These are phyloP conservation scores for Nudaria mundana DNA, from an alignment of 2,888 invertebrate genomes.

Conservation along the genomic window DNA sequence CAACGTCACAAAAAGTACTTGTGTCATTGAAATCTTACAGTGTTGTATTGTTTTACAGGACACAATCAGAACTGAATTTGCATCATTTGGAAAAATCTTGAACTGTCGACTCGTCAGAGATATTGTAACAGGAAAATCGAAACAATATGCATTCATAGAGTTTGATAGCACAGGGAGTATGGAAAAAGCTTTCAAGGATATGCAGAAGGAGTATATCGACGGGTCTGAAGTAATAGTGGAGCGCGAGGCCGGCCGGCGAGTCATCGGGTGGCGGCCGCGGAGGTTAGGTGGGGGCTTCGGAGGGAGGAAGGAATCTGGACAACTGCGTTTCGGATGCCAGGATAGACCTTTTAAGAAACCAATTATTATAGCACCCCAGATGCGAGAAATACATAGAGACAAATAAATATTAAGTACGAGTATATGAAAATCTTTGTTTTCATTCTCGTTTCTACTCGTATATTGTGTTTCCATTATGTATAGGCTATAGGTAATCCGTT, in stretches of 20 bases:
- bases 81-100: slow-evolving; percentile 84
- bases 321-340: slow-evolving; percentile 91
- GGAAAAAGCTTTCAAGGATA: slow-evolving; percentile 81
- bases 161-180: slow-evolving; percentile 83
- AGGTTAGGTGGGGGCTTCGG: slow-evolving; percentile 94
- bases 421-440: too few species aligned
- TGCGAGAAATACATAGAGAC: slow-evolving; percentile 6
- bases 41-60: slow-evolving; percentile 54
- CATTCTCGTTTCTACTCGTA: too few species aligned
- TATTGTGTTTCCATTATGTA: too few species aligned
- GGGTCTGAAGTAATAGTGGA: slow-evolving; percentile 86
- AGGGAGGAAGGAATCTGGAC: slow-evolving; percentile 92
- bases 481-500: too few species aligned
- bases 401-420: too few species aligned
- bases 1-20: too few species aligned
- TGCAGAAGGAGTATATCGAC: slow-evolving; percentile 83
- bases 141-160: slow-evolving; percentile 93
- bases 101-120: slow-evolving; percentile 86
- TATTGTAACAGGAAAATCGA: slow-evolving; percentile 90
- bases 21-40: too few species aligned
- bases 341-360: slow-evolving; percentile 89
- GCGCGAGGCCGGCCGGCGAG: slow-evolving; percentile 85
- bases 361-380: slow-evolving; percentile 39
- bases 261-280: slow-evolving; percentile 92
- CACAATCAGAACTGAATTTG: slow-evolving; percentile 78